A percentile compares a stretch with the other conserved stretches of the same genome.
These are phyloP conservation scores for Microtus montanus DNA, from an alignment of 2,113 vertebrate species.

Conservation along the genomic window DNA sequence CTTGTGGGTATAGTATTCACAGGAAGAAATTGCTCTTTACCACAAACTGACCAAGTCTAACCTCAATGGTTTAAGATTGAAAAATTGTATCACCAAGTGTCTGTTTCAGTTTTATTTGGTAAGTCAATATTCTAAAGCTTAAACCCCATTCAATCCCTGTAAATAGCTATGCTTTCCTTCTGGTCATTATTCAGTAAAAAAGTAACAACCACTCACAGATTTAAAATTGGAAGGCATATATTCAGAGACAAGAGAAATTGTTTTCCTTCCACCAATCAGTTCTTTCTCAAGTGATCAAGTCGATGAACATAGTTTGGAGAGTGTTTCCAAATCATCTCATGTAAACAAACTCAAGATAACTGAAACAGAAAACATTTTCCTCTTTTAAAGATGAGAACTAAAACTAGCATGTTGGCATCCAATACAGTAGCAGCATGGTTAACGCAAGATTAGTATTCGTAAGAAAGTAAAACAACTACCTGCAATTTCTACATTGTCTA, in stretches of 20 bases:
- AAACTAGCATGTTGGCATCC: background rate
- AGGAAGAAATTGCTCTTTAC: background rate
- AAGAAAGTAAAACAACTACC: background rate
- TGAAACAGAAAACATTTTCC: background rate
- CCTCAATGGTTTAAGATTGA: background rate
- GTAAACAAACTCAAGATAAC: background rate
- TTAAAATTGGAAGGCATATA: background rate
- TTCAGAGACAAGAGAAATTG: background rate
- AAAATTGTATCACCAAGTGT: background rate
- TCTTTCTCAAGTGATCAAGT: constrained; percentile 10
- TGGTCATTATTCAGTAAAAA: background rate
- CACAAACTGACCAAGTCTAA: background rate
- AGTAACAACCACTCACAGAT: background rate
- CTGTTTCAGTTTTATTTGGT: background rate
- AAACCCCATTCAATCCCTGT: background rate
- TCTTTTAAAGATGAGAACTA: background rate
- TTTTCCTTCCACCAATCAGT: background rate
- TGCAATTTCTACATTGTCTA: background rate
- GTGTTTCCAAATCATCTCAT: background rate
- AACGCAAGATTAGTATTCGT: background rate
- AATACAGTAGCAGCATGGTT: background rate
- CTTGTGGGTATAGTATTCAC: background rate
- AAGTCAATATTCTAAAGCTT: background rate
- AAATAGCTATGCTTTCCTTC: background rate
- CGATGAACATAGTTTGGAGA: background rate